phyloP scores from a whole-genome alignment of 2,888 invertebrate species.

The Catotricha subobsoleta region DNA sequence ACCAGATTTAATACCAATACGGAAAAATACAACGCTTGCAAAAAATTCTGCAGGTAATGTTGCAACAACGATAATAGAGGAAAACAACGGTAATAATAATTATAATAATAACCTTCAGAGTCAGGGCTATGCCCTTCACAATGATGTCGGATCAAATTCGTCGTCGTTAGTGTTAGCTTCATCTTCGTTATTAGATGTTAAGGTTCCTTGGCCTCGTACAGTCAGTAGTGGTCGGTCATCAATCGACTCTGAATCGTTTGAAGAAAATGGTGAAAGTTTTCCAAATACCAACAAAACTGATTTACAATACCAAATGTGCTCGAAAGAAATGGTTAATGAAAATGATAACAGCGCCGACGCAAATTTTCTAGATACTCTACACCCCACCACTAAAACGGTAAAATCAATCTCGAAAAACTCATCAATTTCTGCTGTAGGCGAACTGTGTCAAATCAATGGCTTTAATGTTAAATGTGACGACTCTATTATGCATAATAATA shows the following conservation, averaged over 20 bases:
- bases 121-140: not conserved
- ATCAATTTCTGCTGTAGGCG: not conserved
- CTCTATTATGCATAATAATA: no score
- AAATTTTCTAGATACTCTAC: not conserved
- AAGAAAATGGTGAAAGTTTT: conserved; percentile 1
- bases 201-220: conserved; percentile 1
- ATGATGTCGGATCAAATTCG: not conserved
- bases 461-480: no score
- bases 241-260: no score
- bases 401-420: not conserved
- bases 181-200: not conserved
- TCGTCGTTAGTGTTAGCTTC: not conserved
- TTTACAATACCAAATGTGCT: no score
- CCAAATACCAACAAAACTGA: no score
- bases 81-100: not conserved
- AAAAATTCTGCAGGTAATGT: not conserved
- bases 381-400: not conserved
- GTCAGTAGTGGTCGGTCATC: not conserved
- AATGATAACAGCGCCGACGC: conserved; percentile 4
- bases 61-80: not conserved
- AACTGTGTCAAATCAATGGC: conserved; percentile 8
- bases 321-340: not conserved
- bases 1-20: conserved; percentile 14
- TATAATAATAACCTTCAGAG: not conserved
- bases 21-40: conserved; percentile 7